phyloP scores from a whole-genome alignment of 2,888 invertebrate species.

The Cephalotes varians region DNA sequence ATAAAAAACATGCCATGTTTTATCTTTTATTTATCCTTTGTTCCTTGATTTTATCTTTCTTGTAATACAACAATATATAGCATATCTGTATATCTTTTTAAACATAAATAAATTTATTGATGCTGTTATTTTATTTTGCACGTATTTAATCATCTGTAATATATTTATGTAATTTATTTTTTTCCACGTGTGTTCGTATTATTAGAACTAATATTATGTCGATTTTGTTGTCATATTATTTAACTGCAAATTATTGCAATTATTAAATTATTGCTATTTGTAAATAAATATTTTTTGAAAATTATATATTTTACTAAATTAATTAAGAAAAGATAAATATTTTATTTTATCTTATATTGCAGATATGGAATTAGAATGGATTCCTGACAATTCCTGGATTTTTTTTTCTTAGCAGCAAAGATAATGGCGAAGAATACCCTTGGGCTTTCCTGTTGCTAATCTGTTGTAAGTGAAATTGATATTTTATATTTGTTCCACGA shows the following conservation, averaged over 20 bases:
- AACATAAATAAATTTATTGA: slow-evolving; percentile 23
- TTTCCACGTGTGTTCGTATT: not conserved
- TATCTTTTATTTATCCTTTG: slow-evolving; percentile 37
- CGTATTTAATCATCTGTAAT: not conserved
- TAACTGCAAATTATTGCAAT: slow-evolving; percentile 1
- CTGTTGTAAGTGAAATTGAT: slow-evolving; percentile 88
- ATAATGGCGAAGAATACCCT: slow-evolving; percentile 91
- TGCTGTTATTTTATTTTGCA: not conserved
- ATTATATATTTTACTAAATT: not conserved
- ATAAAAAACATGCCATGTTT: slow-evolving; percentile 50
- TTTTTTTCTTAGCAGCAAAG: slow-evolving; percentile 92
- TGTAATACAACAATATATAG: not conserved
- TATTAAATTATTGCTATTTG: not conserved
- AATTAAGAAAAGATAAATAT: not conserved
- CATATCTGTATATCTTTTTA: not conserved
- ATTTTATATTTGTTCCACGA: slow-evolving; percentile 22
- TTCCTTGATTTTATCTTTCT: slow-evolving; percentile 40
- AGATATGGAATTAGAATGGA: slow-evolving; percentile 98
- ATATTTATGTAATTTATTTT: slow-evolving; percentile 7
- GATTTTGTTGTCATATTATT: slow-evolving; percentile 2
- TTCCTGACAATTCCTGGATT: slow-evolving; percentile 97
- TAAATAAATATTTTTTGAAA: not conserved
- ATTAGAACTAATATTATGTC: slow-evolving; percentile 3
- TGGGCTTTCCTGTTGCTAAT: slow-evolving; percentile 90
- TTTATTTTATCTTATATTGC: slow-evolving; percentile 74